Evolutionary conservation across 2,888 invertebrate genomes (phyloP).

Genomic region (Caenorhabditis macrosperma): DNA sequence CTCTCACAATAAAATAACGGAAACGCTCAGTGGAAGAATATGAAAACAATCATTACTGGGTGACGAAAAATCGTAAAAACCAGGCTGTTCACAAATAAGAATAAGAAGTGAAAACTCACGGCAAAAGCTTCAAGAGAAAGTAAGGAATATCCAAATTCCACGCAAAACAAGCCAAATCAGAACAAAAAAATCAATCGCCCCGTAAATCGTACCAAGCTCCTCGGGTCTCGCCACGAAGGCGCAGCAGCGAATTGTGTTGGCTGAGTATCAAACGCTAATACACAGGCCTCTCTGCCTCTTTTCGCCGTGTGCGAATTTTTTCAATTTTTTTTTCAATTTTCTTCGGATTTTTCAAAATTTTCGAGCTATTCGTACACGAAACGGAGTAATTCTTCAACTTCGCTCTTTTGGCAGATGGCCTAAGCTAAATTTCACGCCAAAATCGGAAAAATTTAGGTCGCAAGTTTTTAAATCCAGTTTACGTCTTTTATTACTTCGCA

Average conservation of each 20-base stretch:
- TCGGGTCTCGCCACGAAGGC: constrained; percentile 40
- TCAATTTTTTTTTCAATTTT: constrained; percentile 35
- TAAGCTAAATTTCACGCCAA: neutral
- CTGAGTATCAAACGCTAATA: constrained; percentile 61
- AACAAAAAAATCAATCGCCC: constrained; percentile 26
- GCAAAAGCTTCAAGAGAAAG: neutral
- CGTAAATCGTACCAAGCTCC: constrained; percentile 41
- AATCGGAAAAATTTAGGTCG: neutral
- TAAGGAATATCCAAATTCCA: neutral
- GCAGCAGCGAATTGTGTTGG: constrained; percentile 41
- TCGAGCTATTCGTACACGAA: too few relatives aligned
- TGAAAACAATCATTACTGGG: too few relatives aligned
- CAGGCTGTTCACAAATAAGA: neutral
- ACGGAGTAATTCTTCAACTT: too few relatives aligned
- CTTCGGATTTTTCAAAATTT: constrained; percentile 2
- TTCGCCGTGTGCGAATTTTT: constrained; percentile 30
- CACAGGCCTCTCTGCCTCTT: constrained; percentile 22
- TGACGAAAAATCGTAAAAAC: too few relatives aligned
- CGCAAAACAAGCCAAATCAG: neutral
- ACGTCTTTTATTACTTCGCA: too few relatives aligned
- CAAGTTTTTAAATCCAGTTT: too few relatives aligned
- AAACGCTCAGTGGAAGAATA: too few relatives aligned
- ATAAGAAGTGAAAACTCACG: neutral
- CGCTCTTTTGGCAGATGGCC: too few relatives aligned
- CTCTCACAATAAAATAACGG: too few relatives aligned